Base-by-base conservation (phyloP, 1,140 invertebrate genomes). In the Tetramorium simillimum region DNA sequence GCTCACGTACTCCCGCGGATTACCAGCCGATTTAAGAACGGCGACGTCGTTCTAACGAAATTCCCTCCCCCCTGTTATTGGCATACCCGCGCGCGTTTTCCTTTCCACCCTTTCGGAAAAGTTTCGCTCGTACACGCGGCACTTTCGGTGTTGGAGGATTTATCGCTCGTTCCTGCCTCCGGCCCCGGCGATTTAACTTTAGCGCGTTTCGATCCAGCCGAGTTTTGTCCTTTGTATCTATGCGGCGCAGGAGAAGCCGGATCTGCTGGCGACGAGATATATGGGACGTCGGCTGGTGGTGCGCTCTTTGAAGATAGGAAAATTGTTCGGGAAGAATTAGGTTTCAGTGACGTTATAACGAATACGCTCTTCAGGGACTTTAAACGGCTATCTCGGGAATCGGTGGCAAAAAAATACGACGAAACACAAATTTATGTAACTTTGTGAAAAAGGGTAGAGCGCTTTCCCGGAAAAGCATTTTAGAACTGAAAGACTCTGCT, bases 181-280 rank as follows among this genome's bases (percentile, higher is more conserved):
- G 49, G 67, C 88, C n/a, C 37, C 65, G 56, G 43, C 46, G 86
- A 85, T 87, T 87, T 86, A 63, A 87, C 86, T 85, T 87, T 86
- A 51, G 46, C 81, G 69, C 69, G 53, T 84, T 73, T 84, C 80
- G 80, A 84, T 84, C 69, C 67, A 69, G 40, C 80, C 40, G 80
- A 84, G 80, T 84, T 84, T 84, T 75, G 80, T 84, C 80, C 69
- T 75, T 84, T 84, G 69, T 84, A 75, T 84, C 80, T 84, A 69
- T 37, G 77, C 80, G 40, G 53, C 67, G 51, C 24, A 37, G 56
- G 67, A 73, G 80, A 82, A 40, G 67, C 69, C 24, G 69, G 80
- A 84, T 84, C 69, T 73, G 69, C 69, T 53, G 46, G 80, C 49
- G 18, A 81, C 33, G 53, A 73, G 53, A 84, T 84, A 75, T 75